These are phyloP conservation scores for Cremastinae sp. DNA, from an alignment of 2,888 invertebrate genomes.

Conservation along the genomic window DNA sequence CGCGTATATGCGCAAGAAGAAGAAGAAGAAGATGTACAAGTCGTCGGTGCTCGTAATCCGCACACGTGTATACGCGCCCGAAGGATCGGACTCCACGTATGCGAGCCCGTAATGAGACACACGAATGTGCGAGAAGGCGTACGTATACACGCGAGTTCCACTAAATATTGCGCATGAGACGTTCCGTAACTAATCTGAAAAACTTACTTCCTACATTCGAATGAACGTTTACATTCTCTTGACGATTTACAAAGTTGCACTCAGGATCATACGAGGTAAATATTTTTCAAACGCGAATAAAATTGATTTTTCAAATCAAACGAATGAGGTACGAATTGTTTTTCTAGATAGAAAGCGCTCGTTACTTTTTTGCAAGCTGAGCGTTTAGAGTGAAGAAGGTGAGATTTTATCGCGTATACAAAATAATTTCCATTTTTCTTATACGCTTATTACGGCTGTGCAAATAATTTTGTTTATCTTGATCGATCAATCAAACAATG, in stretches of 20 bases:
- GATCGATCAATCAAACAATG: not conserved
- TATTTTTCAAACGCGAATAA: too few species aligned
- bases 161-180: not conserved
- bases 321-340: too few species aligned
- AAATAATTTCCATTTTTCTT: too few species aligned
- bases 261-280: too few species aligned
- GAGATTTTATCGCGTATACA: too few species aligned
- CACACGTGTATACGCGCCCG: conserved; percentile 2
- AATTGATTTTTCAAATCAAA: too few species aligned
- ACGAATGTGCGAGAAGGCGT: conserved; percentile 33
- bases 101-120: conserved; percentile 35
- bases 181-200: not conserved
- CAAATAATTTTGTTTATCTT: not conserved
- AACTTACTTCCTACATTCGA: not conserved
- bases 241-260: too few species aligned
- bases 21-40: conserved; percentile 21
- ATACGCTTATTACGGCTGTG: not conserved
- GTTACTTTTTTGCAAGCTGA: too few species aligned
- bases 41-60: conserved; percentile 8
- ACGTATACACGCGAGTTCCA: conserved; percentile 6
- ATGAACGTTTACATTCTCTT: too few species aligned
- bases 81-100: conserved; percentile 28
- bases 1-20: conserved; percentile 26
- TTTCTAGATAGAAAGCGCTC: too few species aligned
- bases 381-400: not conserved